Evolutionary conservation across 2,888 invertebrate genomes (phyloP).

Genomic region (Agrochola lychnidis): DNA sequence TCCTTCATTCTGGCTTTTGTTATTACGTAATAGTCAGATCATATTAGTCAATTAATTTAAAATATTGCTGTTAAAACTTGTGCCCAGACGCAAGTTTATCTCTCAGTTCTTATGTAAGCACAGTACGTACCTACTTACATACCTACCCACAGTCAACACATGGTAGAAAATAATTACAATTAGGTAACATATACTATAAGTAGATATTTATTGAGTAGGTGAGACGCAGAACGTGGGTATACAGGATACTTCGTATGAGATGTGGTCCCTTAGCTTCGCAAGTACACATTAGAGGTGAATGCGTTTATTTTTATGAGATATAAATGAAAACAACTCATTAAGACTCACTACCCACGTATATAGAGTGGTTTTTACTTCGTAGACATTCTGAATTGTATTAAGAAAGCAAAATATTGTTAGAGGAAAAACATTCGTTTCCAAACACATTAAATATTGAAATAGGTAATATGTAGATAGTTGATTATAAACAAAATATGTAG

Average conservation of each 20-base stretch:
- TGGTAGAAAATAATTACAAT: conserved; percentile 53
- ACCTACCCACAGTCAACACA: conserved; percentile 51
- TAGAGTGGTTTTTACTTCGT: conserved; percentile 7
- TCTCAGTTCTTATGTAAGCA: conserved; percentile 67
- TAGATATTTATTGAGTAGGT: conserved; percentile 43
- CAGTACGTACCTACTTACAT: conserved; percentile 16
- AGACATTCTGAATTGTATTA: not conserved
- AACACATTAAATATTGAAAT: not conserved
- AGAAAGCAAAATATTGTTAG: not conserved
- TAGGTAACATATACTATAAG: conserved; percentile 16
- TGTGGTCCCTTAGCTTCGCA: conserved; percentile 20
- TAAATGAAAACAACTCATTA: conserved; percentile 35
- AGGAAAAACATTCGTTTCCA: conserved; percentile 3
- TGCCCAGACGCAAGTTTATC: conserved; percentile 63
- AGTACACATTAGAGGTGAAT: conserved; percentile 18
- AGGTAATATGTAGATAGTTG: no score
- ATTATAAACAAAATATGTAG: not conserved
- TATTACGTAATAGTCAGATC: conserved; percentile 77
- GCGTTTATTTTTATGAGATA: conserved; percentile 27
- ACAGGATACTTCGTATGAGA: conserved; percentile 36
- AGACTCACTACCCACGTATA: not conserved
- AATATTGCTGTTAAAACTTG: conserved; percentile 65
- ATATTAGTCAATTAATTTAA: conserved; percentile 73
- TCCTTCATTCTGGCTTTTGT: conserved; percentile 81
- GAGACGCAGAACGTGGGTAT: conserved; percentile 37